Conservation (phyloP, 2,113 vertebrate genomes). For the Protobothrops mucrosquamatus region DNA sequence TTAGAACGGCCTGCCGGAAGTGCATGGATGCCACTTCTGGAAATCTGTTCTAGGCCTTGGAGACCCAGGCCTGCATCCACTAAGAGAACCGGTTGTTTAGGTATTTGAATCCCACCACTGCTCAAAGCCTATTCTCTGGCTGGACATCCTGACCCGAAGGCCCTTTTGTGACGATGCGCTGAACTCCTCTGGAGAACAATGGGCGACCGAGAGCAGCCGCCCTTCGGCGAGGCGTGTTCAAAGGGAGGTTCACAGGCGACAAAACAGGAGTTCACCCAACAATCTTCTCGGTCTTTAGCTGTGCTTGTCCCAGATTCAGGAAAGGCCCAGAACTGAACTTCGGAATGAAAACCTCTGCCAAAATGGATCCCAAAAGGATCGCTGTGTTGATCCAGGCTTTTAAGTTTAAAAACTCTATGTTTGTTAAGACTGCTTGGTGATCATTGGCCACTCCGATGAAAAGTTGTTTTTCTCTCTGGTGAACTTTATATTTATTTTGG, state of each 20-base stretch:
- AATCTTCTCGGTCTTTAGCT: no score
- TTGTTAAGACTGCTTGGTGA: neutral
- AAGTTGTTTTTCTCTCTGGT: neutral
- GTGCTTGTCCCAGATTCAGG: neutral
- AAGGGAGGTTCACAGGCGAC: no score
- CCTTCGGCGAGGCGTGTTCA: neutral
- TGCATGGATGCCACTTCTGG: no score
- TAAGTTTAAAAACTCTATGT: neutral
- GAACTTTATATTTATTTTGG: neutral
- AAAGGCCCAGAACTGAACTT: neutral
- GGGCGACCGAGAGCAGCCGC: neutral
- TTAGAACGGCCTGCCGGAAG: no score
- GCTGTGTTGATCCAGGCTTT: neutral
- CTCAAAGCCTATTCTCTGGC: neutral
- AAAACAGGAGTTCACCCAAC: no score
- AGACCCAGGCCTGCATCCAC: no score
- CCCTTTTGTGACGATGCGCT: neutral
- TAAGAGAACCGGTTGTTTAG: no score
- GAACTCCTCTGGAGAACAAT: neutral
- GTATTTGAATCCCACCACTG: no score
- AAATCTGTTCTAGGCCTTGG: no score
- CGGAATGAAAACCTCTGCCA: neutral
- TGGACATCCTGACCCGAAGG: neutral
- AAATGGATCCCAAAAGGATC: no score
- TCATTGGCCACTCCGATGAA: neutral